Base-by-base conservation (phyloP, 2,113 vertebrate species). In the Mixornis gularis region DNA sequence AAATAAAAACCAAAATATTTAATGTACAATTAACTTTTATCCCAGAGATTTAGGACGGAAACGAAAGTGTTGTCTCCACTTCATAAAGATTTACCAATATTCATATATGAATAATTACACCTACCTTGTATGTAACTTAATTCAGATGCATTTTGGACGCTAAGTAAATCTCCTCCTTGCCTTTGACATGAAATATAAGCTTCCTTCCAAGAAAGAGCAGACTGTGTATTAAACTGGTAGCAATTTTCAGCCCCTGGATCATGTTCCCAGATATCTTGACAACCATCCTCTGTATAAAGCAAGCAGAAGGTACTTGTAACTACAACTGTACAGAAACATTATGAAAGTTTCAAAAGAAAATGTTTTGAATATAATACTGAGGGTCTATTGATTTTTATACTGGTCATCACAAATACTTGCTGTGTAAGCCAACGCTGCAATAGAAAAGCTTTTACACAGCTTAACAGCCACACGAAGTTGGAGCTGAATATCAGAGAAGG, bases 151-250 rank as follows among this genome's bases (percentile, higher is more conserved):
- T 63, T 95, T 11, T 96, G 94, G 71, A 99, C 90, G 89, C 99
- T 99, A 91, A 99, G 95, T 91, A 99, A 97, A 93, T 99, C 98
- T 43, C 98, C 98, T 48, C 98, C 97, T 95, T 99, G 99, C 94
- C 98, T 98, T 13, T 98, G 98, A 96, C 99, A 99, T 3, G 99
- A 98, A 91, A 98, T 79, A 72, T 98, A 97, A 46, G 99, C 99
- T 94, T 98, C 98, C 13, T 98, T 98, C 99, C 99, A 99, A 81
- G 98, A 97, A 90, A 99, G 98, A 29, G 97, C 73, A 17, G 98
- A 98, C 48, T 95, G 95, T 18, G 97, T 97, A 74, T 99, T 98
- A 97, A 99, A 98, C 91, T 99, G 98, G 94, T 99, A 99, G 97
- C 99, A 99, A 81, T 90, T 97, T 71, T 97, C 97, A 93, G 72